Base-by-base conservation (phyloP, 2,888 invertebrate species). In the Lydus trimaculatus region DNA sequence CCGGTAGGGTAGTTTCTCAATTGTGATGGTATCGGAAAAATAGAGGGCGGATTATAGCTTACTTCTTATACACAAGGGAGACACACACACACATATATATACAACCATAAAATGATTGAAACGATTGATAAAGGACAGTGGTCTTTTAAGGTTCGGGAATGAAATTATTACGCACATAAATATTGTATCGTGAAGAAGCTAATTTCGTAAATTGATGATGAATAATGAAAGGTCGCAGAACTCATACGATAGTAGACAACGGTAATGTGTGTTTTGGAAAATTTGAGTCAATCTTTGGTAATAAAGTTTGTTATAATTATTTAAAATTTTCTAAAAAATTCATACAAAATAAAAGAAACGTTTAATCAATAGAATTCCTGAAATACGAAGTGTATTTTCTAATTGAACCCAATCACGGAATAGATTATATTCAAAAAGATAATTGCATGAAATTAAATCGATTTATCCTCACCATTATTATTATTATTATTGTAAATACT, bases 1-100 rank as follows among this genome's bases (percentile, higher is more conserved):
- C 43, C 43, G 43, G 43, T 43, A 43, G 66, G 61, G 39, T 58
- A 58, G 66, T 36, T 61, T 17, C 43, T 43, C 43, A 43, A 43
- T 43, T 43, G 43, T 43, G 43, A 43, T 43, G 43, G 43, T 17
- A 17, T 17, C 17, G 4, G 43, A 8, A 43, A 43, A 43, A 43
- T 43, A 43, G 43, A 43, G 43, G 43, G 43, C 43, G 43, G 43
- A 43, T 43, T 43, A 36, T 11, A 36, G 36, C 36, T 15, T 36
- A n/a, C 17, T 43, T 43, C 43, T 43, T 43, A n/a, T 17, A 43
- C 17, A 43, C n/a, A 17, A 17, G 43, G 17, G n/a, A 43, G 4
- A 43, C 0, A 43, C n/a, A 17, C 13, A 36, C 13, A 36, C 36
- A 36, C 33, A 33, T 11, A 28, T 6, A 28, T 6, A 33, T 9